Evolutionary conservation across 2,888 invertebrate genomes (phyloP).

Genomic region (Tridacna gigas): DNA sequence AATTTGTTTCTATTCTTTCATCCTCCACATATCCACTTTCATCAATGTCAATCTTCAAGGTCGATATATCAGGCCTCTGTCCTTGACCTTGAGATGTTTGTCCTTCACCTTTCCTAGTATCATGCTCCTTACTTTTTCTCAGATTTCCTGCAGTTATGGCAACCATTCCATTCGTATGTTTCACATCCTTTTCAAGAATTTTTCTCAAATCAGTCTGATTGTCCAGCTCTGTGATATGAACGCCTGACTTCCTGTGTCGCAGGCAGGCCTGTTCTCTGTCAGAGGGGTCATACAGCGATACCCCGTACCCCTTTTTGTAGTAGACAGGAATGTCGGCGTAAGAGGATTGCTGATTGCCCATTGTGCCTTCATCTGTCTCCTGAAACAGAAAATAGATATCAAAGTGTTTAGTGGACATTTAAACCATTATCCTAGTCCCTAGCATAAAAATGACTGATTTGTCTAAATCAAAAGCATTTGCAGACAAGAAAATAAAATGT

Average conservation of each 20-base stretch:
- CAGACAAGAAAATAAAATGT: too few relatives aligned
- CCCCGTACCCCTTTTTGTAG: slow-evolving; percentile 55
- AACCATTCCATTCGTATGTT: slow-evolving; percentile 25
- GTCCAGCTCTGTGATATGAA: slow-evolving; percentile 10
- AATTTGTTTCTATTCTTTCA: slow-evolving; percentile 31
- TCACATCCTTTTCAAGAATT: slow-evolving; percentile 23
- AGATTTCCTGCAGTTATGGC: not conserved
- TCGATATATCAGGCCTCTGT: slow-evolving; percentile 24
- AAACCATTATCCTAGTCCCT: too few relatives aligned
- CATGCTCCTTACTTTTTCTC: not conserved
- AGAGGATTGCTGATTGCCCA: slow-evolving; percentile 64
- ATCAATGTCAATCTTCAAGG: slow-evolving; percentile 58
- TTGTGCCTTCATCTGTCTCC: slow-evolving; percentile 45
- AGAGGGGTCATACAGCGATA: slow-evolving; percentile 51
- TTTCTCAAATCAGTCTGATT: slow-evolving; percentile 33
- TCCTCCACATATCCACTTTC: slow-evolving; percentile 59
- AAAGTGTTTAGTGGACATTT: too few relatives aligned
- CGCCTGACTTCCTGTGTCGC: slow-evolving; percentile 51
- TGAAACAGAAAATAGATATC: slow-evolving; percentile 31
- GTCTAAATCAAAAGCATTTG: too few relatives aligned
- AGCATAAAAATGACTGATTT: too few relatives aligned
- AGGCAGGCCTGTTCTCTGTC: slow-evolving; percentile 24
- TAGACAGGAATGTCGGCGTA: slow-evolving; percentile 62
- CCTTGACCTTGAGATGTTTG: not conserved
- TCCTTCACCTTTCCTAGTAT: not conserved